Evolutionary conservation across 1,140 invertebrate species (phyloP).

Genomic region (Frieseomelitta varia): DNA sequence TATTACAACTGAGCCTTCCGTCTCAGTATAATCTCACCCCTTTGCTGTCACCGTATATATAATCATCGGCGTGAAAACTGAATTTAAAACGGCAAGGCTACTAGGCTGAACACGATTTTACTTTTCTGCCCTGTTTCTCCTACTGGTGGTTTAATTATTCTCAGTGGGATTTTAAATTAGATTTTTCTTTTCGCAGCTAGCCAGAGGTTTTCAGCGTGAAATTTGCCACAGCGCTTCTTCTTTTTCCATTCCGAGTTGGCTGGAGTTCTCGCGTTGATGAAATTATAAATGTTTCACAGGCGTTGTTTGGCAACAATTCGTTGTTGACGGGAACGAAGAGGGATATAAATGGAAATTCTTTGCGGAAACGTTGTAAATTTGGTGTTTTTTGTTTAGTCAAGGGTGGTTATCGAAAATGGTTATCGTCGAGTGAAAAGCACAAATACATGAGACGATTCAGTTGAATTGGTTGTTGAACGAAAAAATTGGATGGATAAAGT

Average conservation of each 20-base stretch:
- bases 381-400: too few species aligned
- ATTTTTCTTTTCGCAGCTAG: conserved; percentile 23
- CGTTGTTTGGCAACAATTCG: background rate
- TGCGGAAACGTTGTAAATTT: background rate
- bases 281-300: background rate
- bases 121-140: conserved; percentile 9
- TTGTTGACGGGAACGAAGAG: background rate
- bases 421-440: background rate
- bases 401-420: background rate
- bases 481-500: background rate
- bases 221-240: background rate
- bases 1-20: too few species aligned
- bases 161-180: conserved; percentile 32
- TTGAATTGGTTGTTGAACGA: background rate
- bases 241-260: background rate
- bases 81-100: conserved; percentile 51
- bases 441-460: background rate
- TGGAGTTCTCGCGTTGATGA: background rate
- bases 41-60: background rate
- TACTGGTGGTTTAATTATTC: conserved; percentile 53
- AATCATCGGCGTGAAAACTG: conserved; percentile 38
- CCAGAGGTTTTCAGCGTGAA: background rate
- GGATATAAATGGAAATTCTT: background rate
- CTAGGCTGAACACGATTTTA: conserved; percentile 43
- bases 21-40: too few species aligned